These are phyloP conservation scores for Dryobates pubescens DNA, from an alignment of 2,797 vertebrate species.

Conservation along the genomic window DNA sequence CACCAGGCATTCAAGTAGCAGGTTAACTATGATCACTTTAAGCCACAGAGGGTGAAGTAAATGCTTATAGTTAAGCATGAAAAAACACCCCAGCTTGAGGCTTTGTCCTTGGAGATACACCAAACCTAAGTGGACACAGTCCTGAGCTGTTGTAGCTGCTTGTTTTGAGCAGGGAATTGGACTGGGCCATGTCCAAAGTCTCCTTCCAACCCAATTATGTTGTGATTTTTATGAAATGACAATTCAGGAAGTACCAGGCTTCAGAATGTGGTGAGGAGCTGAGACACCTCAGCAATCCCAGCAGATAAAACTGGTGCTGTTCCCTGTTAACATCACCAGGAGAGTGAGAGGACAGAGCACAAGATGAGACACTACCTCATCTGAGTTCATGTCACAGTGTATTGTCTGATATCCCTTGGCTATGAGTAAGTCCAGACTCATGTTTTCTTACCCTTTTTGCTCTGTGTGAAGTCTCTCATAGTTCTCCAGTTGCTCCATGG, in stretches of 20 bases:
- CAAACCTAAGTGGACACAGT: background rate
- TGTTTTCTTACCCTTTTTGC: background rate
- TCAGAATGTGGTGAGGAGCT: background rate
- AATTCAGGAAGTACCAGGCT: background rate
- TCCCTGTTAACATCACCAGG: background rate
- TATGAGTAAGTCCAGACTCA: background rate
- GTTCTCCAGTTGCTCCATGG: background rate
- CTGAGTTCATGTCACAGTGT: background rate
- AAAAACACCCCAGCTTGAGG: background rate
- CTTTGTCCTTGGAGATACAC: background rate
- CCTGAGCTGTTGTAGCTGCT: background rate
- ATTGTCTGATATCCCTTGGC: background rate
- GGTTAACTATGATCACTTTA: background rate
- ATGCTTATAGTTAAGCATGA: background rate
- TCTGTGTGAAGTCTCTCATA: background rate
- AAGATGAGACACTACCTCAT: background rate
- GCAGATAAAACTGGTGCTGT: background rate
- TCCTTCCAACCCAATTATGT: background rate
- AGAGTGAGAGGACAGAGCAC: background rate
- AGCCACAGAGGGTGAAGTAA: background rate
- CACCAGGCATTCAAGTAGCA: background rate
- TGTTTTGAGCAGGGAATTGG: background rate
- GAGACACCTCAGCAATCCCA: background rate
- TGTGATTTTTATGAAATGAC: background rate
- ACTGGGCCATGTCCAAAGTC: background rate